Base-by-base conservation (phyloP, 2,113 vertebrate genomes). In the Ochotona curzoniae region DNA sequence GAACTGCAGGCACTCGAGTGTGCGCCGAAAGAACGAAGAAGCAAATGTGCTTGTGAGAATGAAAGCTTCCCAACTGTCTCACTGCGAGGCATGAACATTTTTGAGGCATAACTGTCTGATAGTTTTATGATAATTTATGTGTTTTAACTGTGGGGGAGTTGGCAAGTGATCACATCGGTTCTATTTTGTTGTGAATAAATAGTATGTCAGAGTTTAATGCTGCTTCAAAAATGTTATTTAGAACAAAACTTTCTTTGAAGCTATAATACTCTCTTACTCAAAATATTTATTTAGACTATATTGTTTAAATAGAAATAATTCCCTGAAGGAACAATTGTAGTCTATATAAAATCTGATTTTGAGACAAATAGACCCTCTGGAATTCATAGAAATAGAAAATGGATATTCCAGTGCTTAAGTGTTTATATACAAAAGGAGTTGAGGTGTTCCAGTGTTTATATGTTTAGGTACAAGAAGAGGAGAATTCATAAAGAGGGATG, bases 231-330 rank as follows among this genome's bases (percentile, higher is more conserved):
- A 94, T 87, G 74, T 91, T 94, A 91, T 94, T 96, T 97, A 94
- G 94, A 95, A 75, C 89, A 96, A 95, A 97, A 94, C 81, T 96
- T 96, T 69, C 81, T 95, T 96, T 97, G 96, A 97, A 97, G 95
- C 87, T 67, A 75, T 64, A 74, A 66, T 87, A 89, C 83, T 91
- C 74, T 95, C 23, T 91, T 84, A 91, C 64, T 94, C 89, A 96
- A 93, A 96, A 95, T 97, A 94, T 97, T 95, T 97, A 96, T 96
- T 96, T 97, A 96, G 89, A 80, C 44, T 73, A 83, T 95, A 93
- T 95, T 97, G 91, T 97, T 90, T 94, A 96, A 95, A 93, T 96
- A 91, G 74, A 74, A 93, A 64, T 95, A 93, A 94, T 94, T 95
- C 91, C 84, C 91, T 91, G 94, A 87, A 94, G 95, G 69, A 87